Conservation (phyloP, 2,113 vertebrate species). For the Thunnus maccoyii region DNA sequence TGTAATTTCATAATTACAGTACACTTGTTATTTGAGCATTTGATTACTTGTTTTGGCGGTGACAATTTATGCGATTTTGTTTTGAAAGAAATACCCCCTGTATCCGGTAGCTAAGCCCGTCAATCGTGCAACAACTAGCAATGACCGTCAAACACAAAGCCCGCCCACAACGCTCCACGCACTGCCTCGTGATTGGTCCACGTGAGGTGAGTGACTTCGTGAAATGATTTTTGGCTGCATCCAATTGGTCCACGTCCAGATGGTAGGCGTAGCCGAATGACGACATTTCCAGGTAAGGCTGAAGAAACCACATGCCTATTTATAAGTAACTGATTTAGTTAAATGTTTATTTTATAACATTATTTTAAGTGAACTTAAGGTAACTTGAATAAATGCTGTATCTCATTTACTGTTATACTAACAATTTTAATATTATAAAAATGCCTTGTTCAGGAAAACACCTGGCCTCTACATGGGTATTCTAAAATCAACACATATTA, state of each 20-base stretch:
- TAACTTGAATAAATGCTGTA: too few species aligned
- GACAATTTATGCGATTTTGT: constrained; percentile 32
- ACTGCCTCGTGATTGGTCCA: constrained; percentile 81
- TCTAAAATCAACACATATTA: too few species aligned
- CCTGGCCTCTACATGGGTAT: too few species aligned
- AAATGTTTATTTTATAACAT: too few species aligned
- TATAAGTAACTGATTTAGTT: background rate
- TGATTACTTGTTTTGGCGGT: too few species aligned
- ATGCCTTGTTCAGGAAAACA: too few species aligned
- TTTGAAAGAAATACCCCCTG: constrained; percentile 9
- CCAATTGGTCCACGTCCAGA: constrained; percentile 84
- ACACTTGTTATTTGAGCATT: too few species aligned
- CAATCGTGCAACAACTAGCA: constrained; percentile 6
- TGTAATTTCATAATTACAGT: background rate
- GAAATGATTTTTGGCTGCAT: constrained; percentile 35
- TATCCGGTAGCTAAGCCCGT: background rate
- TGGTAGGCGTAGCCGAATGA: constrained; percentile 47
- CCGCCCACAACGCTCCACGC: constrained; percentile 72
- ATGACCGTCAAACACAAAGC: constrained; percentile 8
- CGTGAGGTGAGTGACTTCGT: constrained; percentile 66
- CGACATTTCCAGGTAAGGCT: constrained; percentile 50
- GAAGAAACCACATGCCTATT: constrained; percentile 17
- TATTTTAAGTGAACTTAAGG: too few species aligned
- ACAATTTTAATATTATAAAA: too few species aligned
- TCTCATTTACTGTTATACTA: too few species aligned